Conservation (phyloP, 2,113 vertebrate species). For the Carlito syrichta region DNA sequence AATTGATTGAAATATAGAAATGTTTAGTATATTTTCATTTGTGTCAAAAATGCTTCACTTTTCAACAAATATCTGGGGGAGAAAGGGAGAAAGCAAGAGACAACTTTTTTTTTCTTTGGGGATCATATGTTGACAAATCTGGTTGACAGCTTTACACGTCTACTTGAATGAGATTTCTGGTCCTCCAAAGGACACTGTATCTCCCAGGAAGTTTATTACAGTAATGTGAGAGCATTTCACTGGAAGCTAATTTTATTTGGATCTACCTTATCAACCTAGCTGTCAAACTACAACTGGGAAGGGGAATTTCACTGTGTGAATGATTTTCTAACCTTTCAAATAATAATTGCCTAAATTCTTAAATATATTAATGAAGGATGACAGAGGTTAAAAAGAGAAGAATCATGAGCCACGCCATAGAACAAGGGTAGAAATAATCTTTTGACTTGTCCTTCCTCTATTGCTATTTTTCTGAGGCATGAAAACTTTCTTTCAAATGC, state of each 20-base stretch:
- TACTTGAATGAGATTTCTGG: background rate
- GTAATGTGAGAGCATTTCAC: background rate
- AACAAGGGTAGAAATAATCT: slow-evolving; percentile 1
- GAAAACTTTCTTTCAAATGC: background rate
- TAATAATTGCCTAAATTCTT: slow-evolving; percentile 32
- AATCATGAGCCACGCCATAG: background rate
- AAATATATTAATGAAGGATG: background rate
- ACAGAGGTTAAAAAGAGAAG: slow-evolving; percentile 39
- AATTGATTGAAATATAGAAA: background rate
- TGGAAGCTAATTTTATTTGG: slow-evolving; percentile 33
- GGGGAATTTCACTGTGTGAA: slow-evolving; percentile 24
- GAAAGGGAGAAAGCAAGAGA: background rate
- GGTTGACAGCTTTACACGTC: background rate
- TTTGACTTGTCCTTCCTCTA: background rate
- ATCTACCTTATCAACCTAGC: slow-evolving; percentile 10
- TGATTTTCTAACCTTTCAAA: slow-evolving; percentile 52
- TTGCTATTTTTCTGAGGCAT: background rate
- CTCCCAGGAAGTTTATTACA: background rate
- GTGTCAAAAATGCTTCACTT: background rate
- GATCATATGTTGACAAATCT: background rate
- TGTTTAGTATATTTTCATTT: background rate
- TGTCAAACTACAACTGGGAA: slow-evolving; percentile 21
- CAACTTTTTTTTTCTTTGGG: background rate
- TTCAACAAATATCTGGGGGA: background rate
- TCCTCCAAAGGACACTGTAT: background rate